A percentile compares a stretch with the other conserved stretches of the same genome.
Evolutionary conservation across 2,113 vertebrate species (phyloP).

Genomic region (Tympanuchus pallidicinctus): DNA sequence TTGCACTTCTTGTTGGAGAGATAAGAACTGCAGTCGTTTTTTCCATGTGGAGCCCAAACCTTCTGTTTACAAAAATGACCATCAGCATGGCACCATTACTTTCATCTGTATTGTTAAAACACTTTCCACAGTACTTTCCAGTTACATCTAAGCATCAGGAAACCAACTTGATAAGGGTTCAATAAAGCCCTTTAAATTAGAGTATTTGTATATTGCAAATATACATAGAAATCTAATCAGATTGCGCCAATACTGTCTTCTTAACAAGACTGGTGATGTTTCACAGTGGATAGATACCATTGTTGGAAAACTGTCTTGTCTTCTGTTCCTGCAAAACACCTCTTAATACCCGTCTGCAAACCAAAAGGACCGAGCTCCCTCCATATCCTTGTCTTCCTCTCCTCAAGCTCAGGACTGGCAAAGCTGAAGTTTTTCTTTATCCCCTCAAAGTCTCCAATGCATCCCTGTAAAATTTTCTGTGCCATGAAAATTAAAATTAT

Average conservation of each 20-base stretch:
- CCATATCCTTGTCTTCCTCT: too few relatives aligned
- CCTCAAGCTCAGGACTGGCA: neutral
- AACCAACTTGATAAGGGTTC: neutral
- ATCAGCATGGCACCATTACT: neutral
- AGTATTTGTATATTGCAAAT: neutral
- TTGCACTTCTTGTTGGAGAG: neutral
- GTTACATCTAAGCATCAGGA: neutral
- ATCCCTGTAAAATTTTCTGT: neutral
- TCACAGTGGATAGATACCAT: neutral
- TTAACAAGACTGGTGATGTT: neutral
- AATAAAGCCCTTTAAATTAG: neutral
- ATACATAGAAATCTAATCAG: neutral
- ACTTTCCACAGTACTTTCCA: neutral
- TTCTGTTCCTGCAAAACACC: neutral
- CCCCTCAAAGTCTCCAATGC: fast-evolving
- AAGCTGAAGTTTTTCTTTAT: neutral
- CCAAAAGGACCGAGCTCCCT: neutral
- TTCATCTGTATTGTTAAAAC: neutral
- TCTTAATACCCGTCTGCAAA: neutral
- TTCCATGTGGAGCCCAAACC: neutral
- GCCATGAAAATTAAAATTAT: neutral
- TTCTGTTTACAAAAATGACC: neutral
- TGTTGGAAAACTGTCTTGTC: neutral
- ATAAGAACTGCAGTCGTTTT: neutral
- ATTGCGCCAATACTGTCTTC: neutral